phyloP scores from a whole-genome alignment of 2,113 vertebrate species.

The Psittacula cyanocephala region DNA sequence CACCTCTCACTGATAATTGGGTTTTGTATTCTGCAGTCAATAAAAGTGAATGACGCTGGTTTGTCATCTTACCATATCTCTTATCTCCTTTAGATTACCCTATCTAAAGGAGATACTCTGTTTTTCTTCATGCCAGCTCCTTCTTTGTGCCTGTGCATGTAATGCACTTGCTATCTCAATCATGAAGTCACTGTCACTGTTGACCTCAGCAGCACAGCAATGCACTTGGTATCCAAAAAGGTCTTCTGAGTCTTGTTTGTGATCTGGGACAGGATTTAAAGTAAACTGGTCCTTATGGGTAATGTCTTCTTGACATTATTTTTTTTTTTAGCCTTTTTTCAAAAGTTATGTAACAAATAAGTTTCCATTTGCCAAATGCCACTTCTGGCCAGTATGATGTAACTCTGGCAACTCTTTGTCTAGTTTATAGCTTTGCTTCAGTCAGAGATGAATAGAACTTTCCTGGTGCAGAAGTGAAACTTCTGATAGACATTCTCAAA shows the following conservation, averaged over 20 bases:
- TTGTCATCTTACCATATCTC: background rate
- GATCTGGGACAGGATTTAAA: background rate
- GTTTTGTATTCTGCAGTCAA: background rate
- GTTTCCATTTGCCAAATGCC: background rate
- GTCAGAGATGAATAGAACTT: background rate
- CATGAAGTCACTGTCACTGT: background rate
- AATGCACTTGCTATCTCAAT: background rate
- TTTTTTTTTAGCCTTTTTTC: background rate
- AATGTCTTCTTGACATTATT: background rate
- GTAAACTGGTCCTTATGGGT: background rate
- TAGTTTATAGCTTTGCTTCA: background rate
- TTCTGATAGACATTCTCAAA: background rate
- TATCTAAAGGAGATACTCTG: background rate
- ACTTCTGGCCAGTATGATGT: background rate
- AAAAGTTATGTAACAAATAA: background rate
- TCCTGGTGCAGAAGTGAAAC: background rate
- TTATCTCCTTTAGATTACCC: background rate
- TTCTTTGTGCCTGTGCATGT: background rate
- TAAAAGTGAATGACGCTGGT: background rate
- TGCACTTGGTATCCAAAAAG: background rate
- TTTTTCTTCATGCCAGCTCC: background rate
- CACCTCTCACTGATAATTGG: background rate
- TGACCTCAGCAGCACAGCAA: background rate
- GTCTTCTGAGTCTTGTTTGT: background rate
- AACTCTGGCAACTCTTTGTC: background rate